These are phyloP conservation scores for Brotula barbata DNA, from an alignment of 2,797 vertebrate genomes.

Conservation along the genomic window DNA sequence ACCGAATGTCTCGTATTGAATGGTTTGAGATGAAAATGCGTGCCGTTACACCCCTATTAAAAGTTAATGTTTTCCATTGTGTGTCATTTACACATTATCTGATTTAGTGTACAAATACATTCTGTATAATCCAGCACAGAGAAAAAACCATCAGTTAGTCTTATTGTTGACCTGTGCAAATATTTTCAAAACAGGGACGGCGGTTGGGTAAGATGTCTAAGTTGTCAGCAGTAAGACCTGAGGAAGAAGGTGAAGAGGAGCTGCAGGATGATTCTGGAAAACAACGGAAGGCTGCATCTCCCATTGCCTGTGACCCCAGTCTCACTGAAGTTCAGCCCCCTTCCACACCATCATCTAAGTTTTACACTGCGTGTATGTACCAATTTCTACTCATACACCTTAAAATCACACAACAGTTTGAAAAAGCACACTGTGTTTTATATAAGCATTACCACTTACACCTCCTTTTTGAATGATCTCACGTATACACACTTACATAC, in stretches of 20 bases:
- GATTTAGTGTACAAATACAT: not conserved
- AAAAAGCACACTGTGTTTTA: conserved; percentile 30
- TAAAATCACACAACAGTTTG: conserved; percentile 39
- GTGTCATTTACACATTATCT: too few relatives aligned
- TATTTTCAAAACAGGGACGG: conserved; percentile 77
- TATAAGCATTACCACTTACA: conserved; percentile 10
- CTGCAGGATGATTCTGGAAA: conserved; percentile 60
- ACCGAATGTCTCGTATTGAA: too few relatives aligned
- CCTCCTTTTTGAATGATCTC: conserved; percentile 29
- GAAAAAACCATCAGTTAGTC: not conserved
- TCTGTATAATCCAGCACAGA: too few relatives aligned
- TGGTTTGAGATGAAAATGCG: too few relatives aligned
- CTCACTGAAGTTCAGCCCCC: conserved; percentile 89
- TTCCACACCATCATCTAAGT: conserved; percentile 85
- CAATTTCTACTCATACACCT: conserved; percentile 78
- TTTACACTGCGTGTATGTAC: conserved; percentile 95
- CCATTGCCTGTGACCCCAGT: conserved; percentile 87
- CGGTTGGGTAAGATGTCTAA: conserved; percentile 81
- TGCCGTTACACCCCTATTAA: too few relatives aligned
- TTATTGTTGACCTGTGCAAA: conserved; percentile 13
- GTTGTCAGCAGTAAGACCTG: conserved; percentile 67
- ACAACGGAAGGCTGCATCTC: conserved; percentile 76
- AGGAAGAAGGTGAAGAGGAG: conserved; percentile 65
- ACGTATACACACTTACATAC: conserved; percentile 38
- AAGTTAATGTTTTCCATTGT: too few relatives aligned